Percentiles rank a stretch among this genome's conserved stretches.
Conservation (phyloP, 2,797 vertebrate genomes). For the Myotis planiceps region DNA sequence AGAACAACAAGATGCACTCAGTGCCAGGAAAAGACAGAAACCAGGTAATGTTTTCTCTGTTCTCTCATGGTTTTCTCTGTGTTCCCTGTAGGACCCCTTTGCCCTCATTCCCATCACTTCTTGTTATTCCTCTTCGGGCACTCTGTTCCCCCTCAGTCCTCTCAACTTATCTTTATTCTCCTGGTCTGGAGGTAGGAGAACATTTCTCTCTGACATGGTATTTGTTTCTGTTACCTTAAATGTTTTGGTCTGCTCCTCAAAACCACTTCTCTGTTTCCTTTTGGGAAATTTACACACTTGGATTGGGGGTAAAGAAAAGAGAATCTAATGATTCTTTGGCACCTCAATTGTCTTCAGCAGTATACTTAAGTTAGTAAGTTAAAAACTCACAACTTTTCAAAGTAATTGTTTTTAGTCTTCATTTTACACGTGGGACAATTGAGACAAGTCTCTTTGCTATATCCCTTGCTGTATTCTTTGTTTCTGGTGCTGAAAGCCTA, state of each 20-base stretch:
- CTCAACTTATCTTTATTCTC: background rate
- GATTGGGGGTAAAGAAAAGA: background rate
- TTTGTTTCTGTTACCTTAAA: background rate
- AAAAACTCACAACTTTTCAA: background rate
- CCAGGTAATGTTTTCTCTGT: background rate
- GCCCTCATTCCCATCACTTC: background rate
- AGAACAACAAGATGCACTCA: background rate
- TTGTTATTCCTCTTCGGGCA: background rate
- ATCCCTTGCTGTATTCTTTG: background rate
- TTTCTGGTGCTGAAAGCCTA: background rate
- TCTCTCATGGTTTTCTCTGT: background rate
- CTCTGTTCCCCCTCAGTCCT: background rate
- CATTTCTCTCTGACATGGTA: background rate
- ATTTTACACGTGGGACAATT: background rate
- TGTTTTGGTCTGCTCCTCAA: background rate
- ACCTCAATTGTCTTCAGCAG: background rate
- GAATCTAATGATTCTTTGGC: background rate
- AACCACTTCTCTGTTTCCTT: background rate
- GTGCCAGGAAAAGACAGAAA: background rate
- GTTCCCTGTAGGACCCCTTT: background rate
- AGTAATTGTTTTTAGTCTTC: background rate
- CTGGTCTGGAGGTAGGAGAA: background rate
- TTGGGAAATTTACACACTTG: slow-evolving; percentile 6
- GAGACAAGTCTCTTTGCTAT: background rate
- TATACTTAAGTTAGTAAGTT: background rate